These are phyloP conservation scores for Tethea ocularis DNA, from an alignment of 2,888 invertebrate species.

Conservation along the genomic window DNA sequence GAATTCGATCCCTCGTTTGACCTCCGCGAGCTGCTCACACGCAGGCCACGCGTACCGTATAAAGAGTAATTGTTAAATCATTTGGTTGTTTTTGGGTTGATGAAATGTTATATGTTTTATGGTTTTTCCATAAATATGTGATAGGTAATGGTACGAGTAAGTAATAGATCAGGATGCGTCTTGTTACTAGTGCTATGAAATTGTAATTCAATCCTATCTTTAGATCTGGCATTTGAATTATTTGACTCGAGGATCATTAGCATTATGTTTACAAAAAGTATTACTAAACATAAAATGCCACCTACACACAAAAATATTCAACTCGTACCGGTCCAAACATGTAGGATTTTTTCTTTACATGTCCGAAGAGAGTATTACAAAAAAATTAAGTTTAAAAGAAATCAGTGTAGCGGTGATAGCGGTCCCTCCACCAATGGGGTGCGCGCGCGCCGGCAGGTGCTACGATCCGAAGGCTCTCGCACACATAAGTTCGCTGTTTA, in stretches of 20 bases:
- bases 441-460: conserved; percentile 79
- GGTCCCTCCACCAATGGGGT: conserved; percentile 73
- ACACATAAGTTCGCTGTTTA: conserved; percentile 67
- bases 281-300: conserved; percentile 74
- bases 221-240: conserved; percentile 51
- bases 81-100: conserved; percentile 10
- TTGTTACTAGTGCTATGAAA: conserved; percentile 22
- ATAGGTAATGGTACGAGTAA: conserved; percentile 18
- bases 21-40: conserved; percentile 48
- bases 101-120: neutral
- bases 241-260: conserved; percentile 63
- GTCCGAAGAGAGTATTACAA: conserved; percentile 77
- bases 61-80: conserved; percentile 27
- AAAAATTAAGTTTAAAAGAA: conserved; percentile 80
- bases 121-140: conserved; percentile 5
- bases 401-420: conserved; percentile 83
- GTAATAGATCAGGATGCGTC: conserved; percentile 22
- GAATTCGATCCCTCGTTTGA: conserved; percentile 33
- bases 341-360: conserved; percentile 75
- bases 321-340: conserved; percentile 78
- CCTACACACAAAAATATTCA: conserved; percentile 78
- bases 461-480: conserved; percentile 64
- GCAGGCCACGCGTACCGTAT: conserved; percentile 54
- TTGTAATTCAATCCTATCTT: conserved; percentile 42
- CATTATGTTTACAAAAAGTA: conserved; percentile 73